phyloP scores from a whole-genome alignment of 2,888 invertebrate genomes.

The Lochmaea crataegi region DNA sequence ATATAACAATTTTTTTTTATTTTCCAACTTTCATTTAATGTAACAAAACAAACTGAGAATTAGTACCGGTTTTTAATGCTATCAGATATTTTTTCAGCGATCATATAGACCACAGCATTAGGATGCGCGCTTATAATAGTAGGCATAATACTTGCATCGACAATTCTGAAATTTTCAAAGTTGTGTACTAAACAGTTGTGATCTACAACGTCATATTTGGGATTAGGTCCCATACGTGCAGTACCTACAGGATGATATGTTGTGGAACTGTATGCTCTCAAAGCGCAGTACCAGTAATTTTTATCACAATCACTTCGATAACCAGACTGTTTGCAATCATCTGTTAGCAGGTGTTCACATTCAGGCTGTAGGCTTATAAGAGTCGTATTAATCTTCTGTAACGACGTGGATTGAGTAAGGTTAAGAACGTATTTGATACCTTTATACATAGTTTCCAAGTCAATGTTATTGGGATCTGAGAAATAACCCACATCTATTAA shows the following conservation, averaged over 20 bases:
- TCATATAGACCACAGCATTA: too few relatives aligned
- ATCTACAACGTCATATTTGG: constrained; percentile 69
- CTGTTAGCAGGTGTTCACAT: constrained; percentile 52
- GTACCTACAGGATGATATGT: constrained; percentile 64
- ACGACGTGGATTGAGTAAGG: constrained; percentile 67
- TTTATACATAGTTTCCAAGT: constrained; percentile 74
- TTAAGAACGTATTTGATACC: constrained; percentile 65
- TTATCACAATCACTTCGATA: constrained; percentile 62
- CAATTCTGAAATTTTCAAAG: constrained; percentile 55
- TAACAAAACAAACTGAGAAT: too few relatives aligned
- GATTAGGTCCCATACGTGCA: constrained; percentile 53
- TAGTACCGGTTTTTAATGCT: too few relatives aligned
- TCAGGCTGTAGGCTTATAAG: constrained; percentile 59
- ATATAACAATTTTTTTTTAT: too few relatives aligned
- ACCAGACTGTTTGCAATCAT: not conserved
- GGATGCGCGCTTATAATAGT: too few relatives aligned
- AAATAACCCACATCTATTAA: constrained; percentile 36
- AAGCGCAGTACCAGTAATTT: constrained; percentile 67
- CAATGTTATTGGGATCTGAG: constrained; percentile 58
- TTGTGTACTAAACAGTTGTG: constrained; percentile 67
- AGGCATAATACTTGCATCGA: too few relatives aligned
- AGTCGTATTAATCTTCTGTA: constrained; percentile 70
- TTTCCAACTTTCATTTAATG: too few relatives aligned
- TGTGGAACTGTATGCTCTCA: constrained; percentile 63
- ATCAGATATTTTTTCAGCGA: too few relatives aligned